Evolutionary conservation across 2,888 invertebrate genomes (phyloP).

Genomic region (Acleris laterana): DNA sequence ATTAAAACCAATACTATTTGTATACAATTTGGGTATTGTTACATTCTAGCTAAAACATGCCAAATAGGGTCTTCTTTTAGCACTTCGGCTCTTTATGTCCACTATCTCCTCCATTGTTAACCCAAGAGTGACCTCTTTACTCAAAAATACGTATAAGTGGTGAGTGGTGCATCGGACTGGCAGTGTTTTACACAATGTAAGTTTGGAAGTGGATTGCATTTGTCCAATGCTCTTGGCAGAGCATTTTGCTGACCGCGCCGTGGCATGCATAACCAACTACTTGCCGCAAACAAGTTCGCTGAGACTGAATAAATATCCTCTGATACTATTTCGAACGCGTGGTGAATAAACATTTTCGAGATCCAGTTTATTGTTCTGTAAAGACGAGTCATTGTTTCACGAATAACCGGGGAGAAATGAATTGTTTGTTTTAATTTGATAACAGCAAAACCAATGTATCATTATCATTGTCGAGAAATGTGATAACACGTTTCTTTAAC

Average conservation of each 20-base stretch:
- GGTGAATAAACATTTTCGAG: slow-evolving; percentile 24
- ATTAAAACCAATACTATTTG: too few relatives aligned
- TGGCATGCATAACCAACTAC: slow-evolving; percentile 67
- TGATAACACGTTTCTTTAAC: too few relatives aligned
- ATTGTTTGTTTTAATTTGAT: background rate
- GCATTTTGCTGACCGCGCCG: slow-evolving; percentile 59
- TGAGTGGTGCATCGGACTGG: slow-evolving; percentile 24
- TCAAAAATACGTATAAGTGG: slow-evolving; percentile 14
- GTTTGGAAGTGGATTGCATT: slow-evolving; percentile 59
- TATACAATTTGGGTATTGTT: too few relatives aligned
- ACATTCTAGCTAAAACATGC: too few relatives aligned
- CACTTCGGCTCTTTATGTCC: too few relatives aligned
- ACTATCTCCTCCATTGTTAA: background rate
- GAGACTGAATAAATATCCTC: slow-evolving; percentile 65
- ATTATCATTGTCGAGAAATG: background rate
- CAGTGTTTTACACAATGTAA: slow-evolving; percentile 49
- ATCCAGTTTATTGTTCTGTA: slow-evolving; percentile 8
- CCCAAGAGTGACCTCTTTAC: background rate
- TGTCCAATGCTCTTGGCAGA: slow-evolving; percentile 64
- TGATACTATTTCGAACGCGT: slow-evolving; percentile 32
- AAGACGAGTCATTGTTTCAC: background rate
- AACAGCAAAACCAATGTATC: too few relatives aligned
- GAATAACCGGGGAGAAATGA: background rate
- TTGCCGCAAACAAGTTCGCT: slow-evolving; percentile 59
- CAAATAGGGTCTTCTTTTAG: too few relatives aligned